These are phyloP conservation scores for Apamea epomidion DNA, from an alignment of 2,888 invertebrate genomes.

Conservation along the genomic window DNA sequence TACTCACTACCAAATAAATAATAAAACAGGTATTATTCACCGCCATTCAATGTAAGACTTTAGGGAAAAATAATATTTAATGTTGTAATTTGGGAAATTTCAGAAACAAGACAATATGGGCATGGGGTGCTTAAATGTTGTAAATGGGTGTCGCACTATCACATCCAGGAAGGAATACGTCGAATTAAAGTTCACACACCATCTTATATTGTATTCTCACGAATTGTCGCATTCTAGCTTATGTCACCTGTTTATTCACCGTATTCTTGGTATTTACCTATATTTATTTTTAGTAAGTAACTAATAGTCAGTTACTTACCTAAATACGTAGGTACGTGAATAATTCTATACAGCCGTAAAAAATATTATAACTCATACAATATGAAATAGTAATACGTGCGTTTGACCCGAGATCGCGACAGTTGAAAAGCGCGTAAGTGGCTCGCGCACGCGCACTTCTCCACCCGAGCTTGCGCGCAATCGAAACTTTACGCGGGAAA, in stretches of 20 bases:
- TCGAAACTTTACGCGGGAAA: conserved; percentile 71
- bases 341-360: conserved; percentile 5
- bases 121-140: neutral
- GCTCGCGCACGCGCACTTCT: conserved; percentile 83
- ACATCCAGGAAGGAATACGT: neutral
- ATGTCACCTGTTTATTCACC: neutral
- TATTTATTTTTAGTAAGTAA: neutral
- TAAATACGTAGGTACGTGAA: neutral
- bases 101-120: too few relatives aligned
- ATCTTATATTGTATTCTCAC: neutral
- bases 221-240: neutral
- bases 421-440: conserved; percentile 83
- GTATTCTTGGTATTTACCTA: neutral
- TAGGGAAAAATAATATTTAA: neutral
- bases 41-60: neutral
- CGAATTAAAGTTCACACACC: neutral
- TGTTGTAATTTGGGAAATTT: neutral
- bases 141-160: neutral
- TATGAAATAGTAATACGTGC: conserved; percentile 31
- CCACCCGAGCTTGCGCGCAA: conserved; percentile 58
- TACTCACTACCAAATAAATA: neutral
- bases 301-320: neutral
- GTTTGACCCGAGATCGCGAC: conserved; percentile 33
- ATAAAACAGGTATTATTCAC: neutral
- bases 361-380: conserved; percentile 38